Evolutionary conservation across 2,113 vertebrate genomes (phyloP), one percentile per base, ranked within the genome.

Genomic region (Datnioides undecimradiatus): DNA sequence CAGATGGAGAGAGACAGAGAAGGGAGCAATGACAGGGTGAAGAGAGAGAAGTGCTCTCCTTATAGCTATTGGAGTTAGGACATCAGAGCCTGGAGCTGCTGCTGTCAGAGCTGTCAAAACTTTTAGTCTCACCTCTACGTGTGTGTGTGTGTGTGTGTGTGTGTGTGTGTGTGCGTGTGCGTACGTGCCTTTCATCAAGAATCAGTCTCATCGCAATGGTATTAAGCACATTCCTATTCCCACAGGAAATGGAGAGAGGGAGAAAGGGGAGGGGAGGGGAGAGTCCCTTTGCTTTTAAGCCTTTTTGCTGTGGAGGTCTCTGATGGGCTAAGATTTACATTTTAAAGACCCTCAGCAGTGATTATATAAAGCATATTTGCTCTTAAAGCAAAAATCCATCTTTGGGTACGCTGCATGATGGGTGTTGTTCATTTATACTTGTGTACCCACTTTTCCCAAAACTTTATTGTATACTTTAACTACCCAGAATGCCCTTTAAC

Each of bases 221-320:
- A 87, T 90, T 85, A 87, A 68, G 58, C 75, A 76, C 65, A 87
- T 87, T 89, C 66, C 49, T n/a, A 19, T 73, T 86, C 62, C 76
- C 29, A 46, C 46, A 62, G 65, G 57, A 58, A 75, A 57, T 36
- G 46, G 31, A 38, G 12, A 23, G 8, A 16, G 25, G 21, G 43
- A 23, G 19, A 66, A 38, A 34, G 52, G 11, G 16, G 12, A 19
- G 48, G 74, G 34, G 55, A 19, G n/a, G 46, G 43, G 12, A 40
- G 57, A 19, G 27, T 58, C 34, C 19, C 21, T 74, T 45, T 76
- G 41, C 48, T 65, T 72, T 84, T 80, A 78, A 84, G 58, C 78
- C 55, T 49, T 86, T 75, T 14, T 63, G 66, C 19, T 60, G 45
- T 40, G 64, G 14, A 79, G 45, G 27, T 60, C 69, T 86, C 69